Percentiles rank a stretch among this genome's conserved stretches.
These are phyloP conservation scores for Gambusia yucatana DNA, from an alignment of 2,797 vertebrate genomes.

Conservation along the genomic window DNA sequence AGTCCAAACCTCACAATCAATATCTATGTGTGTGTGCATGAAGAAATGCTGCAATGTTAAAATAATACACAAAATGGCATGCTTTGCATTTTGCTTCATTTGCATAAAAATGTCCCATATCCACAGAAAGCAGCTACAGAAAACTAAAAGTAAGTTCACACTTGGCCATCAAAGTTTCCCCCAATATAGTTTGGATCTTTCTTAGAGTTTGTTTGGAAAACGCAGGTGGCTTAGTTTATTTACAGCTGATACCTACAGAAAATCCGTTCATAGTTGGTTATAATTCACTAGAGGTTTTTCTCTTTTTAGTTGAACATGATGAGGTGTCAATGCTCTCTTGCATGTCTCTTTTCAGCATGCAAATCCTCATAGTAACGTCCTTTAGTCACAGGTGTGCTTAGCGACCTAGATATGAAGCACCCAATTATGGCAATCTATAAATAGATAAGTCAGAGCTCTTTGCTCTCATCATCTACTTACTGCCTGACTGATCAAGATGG, in stretches of 20 bases:
- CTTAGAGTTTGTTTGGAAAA: not conserved
- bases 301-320: not conserved
- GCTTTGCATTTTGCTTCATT: not conserved
- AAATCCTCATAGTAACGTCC: not conserved
- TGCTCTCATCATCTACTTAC: not conserved
- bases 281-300: not conserved
- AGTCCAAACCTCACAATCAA: not conserved
- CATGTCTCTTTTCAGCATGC: not conserved
- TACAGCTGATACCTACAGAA: not conserved
- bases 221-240: too few species aligned
- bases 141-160: not conserved
- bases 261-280: not conserved
- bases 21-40: not conserved
- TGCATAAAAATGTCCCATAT: not conserved
- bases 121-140: too few species aligned
- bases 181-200: not conserved
- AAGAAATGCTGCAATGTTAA: not conserved
- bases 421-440: not conserved
- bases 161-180: not conserved
- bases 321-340: not conserved
- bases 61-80: not conserved
- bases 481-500: not conserved
- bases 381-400: slow-evolving; percentile 19
- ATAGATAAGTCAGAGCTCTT: slow-evolving; percentile 7
- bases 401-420: slow-evolving; percentile 4